Base-by-base conservation (phyloP, 2,888 invertebrate species). In the Cephus spinipes region DNA sequence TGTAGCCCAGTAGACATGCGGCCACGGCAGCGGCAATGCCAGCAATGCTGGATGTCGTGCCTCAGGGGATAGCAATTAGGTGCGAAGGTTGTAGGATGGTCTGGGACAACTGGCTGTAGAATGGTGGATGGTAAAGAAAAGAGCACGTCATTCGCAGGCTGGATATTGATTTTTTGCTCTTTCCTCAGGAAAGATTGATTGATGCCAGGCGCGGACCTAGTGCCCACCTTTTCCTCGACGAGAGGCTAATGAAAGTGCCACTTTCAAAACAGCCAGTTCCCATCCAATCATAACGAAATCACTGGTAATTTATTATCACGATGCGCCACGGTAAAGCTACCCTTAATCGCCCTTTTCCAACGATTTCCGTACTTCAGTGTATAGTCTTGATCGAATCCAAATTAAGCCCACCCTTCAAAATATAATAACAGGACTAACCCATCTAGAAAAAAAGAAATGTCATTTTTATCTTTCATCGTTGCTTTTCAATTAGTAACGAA, bases 131-230 rank as follows among this genome's bases (percentile, higher is more conserved):
- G 31, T 31, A 36, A 71, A 31, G 73, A 36, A 69, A 34, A 33
- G 73, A n/a, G 33, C 36, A 35, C 30, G 77, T 77, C 77, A 73
- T 77, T 77, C 73, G 73, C 73, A 34, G 73, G 55, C 40, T 73
- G 74, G 74, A 77, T 77, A 77, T 77, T 77, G 77, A 77, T 77
- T 77, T 77, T 73, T 77, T 77, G 73, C 35, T 73, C 77, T 77
- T 55, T 23, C 73, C 36, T 40, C 32, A 69, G 34, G 68, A 73
- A 77, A 77, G 77, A 77, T 77, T 77, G 77, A 77, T 77, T 73
- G 77, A 77, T 15, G 76, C 15, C 12, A 73, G 40, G 33, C 73
- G 36, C 55, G 74, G 74, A n/a, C n/a, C 35, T n/a, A 74, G n/a
- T 36, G 74, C 36, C 74, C 36, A 32, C 33, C 34, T 33, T 34